Evolutionary conservation across 2,888 invertebrate genomes (phyloP), one percentile per base, ranked within the genome.

Genomic region (Tillus elongatus): DNA sequence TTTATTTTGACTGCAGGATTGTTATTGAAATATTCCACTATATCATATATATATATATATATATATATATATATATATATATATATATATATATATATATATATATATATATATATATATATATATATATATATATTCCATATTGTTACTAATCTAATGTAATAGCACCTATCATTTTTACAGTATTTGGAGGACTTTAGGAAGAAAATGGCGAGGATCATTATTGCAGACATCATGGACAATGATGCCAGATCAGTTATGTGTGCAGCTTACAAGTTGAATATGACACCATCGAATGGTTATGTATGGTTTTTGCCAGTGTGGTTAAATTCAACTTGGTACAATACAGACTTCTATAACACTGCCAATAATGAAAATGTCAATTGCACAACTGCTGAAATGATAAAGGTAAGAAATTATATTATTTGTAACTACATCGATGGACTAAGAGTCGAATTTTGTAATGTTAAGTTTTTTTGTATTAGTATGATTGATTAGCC

Each of bases 221-320:
- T 92, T 35, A 84, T 87, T 46, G 82, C 85, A 4, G 83, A 85
- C 57, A 77, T 84, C 33, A 81, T 84, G 54, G 86, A 79, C 51
- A 72, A 75, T 46, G 75, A 78, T 13, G 79, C 77, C 3, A 72
- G 85, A 16, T 74, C 77, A 37, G 80, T 89, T 9, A 78, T 92
- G 74, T 92, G 91, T 59, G 83, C 85, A 57, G 90, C 87, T 0
- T 77, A 70, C 56, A 72, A 69, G 51, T 70, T 75, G 43, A 72
- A 79, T 43, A 84, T 87, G 75, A 75, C 77, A 13, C 77, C 79
- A 1, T 58, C 61, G 31, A 64, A 82, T 47, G 86, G 85, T 26
- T 86, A 82, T 61, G 82, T 85, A 2, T 92, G 91, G 91, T 85
- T 92, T 57, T 68, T 92, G 38, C 88, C 91, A 0, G 70, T 74